Evolutionary conservation across 2,888 invertebrate species (phyloP), one percentile per base, ranked within the genome.

Genomic region (Hofmannophila pseudospretella): DNA sequence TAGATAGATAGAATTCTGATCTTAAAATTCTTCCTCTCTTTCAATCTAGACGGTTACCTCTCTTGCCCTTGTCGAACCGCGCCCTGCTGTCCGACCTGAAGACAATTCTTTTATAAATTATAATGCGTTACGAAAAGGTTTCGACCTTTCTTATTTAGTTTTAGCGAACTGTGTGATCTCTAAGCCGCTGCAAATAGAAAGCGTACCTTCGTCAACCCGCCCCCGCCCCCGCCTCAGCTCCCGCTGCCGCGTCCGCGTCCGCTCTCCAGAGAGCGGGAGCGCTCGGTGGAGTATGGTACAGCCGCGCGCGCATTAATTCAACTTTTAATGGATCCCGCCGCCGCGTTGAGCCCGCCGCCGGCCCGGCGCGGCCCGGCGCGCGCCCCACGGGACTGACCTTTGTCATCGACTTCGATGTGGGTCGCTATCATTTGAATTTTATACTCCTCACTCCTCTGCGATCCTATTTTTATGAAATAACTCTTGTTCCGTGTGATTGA

Each of bases 271-370:
- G 70, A 58, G 40, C 26, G 51, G 58, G 19, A 10, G 54, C 57
- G 64, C 58, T 7, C n/a, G 19, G 16, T 56, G 49, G 37, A 46
- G 49, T 44, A n/a, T n/a, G n/a, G 47, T 53, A 61, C 61, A 58
- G 65, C 58, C 57, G 42, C 51, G 47, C 43, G 39, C 51, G 58
- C 65, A 69, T 72, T 74, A 70, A 75, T 75, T 69, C 71, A 76
- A 77, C 66, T 76, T 77, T 74, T 76, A 75, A 75, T 75, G 68
- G 72, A 67, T 64, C 70, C 62, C 51, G 48, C 57, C 49, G 46
- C 16, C 16, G 37, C 34, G 14, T 44, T 42, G 48, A 63, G 3
- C 16, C 3, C 16, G 37, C 34, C 16, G 44, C 42, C 49, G 64
- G 3, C 16, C 3, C 16, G 3, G 16, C 16, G n/a, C 16, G 16